Conservation (phyloP, 2,113 vertebrate genomes). For the Pangasianodon hypophthalmus region DNA sequence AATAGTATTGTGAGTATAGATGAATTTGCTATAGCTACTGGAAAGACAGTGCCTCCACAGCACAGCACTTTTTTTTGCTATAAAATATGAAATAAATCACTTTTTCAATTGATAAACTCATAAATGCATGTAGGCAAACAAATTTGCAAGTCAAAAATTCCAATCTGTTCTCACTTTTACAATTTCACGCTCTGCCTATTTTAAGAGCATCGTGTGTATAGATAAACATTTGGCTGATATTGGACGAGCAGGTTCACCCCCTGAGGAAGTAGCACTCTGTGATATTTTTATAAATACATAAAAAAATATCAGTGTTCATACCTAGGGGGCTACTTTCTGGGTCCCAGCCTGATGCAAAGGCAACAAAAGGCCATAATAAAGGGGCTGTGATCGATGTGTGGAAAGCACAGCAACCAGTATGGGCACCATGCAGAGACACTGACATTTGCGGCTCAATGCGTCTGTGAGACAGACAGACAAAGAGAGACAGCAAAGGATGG, state of each 20-base stretch:
- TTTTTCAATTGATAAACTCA: not conserved
- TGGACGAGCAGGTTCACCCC: not conserved
- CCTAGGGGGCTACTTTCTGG: constrained; percentile 6
- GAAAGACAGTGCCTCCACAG: not conserved
- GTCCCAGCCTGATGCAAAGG: not conserved
- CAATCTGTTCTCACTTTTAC: not conserved
- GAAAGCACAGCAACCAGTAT: not conserved
- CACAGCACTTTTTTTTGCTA: not conserved
- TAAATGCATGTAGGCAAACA: not conserved
- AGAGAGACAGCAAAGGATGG: not conserved
- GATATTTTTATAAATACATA: constrained; percentile 22
- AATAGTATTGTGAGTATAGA: not conserved
- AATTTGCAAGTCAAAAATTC: not conserved
- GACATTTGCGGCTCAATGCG: constrained; percentile 11
- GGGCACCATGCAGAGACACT: constrained; percentile 22
- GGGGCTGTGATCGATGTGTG: constrained; percentile 28
- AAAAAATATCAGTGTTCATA: not conserved
- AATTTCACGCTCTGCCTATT: constrained; percentile 18
- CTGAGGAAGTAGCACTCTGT: not conserved
- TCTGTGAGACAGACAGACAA: not conserved
- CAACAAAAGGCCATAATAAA: constrained; percentile 28
- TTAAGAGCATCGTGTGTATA: not conserved
- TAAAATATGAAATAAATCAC: not conserved
- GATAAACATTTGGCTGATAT: not conserved
- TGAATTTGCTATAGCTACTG: not conserved